Conservation (phyloP, 2,888 invertebrate species). For the Serripes groenlandicus region DNA sequence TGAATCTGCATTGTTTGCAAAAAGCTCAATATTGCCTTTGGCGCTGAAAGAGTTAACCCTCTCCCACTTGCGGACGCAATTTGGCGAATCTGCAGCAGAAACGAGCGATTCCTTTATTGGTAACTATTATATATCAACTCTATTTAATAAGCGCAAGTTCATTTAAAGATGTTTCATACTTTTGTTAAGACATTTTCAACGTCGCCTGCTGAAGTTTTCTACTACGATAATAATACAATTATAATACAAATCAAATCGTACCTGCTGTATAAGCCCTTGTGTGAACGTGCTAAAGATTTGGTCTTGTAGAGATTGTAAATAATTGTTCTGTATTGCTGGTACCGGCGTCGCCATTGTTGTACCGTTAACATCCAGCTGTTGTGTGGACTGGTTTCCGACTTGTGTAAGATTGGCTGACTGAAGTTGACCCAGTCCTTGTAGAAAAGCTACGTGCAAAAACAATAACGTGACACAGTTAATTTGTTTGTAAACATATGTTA, state of each 20-base stretch:
- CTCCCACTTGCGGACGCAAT: too few relatives aligned
- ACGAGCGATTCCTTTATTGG: too few relatives aligned
- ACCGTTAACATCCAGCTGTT: background rate
- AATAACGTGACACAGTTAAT: background rate
- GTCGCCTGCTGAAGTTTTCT: too few relatives aligned
- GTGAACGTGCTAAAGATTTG: background rate
- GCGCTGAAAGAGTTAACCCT: too few relatives aligned
- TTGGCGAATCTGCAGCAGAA: too few relatives aligned
- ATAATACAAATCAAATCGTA: background rate
- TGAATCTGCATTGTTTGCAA: too few relatives aligned
- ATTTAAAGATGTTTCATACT: too few relatives aligned
- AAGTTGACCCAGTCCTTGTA: background rate
- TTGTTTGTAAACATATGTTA: background rate
- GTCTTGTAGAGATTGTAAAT: background rate
- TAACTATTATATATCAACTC: too few relatives aligned
- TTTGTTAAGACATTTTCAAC: too few relatives aligned
- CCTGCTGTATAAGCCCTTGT: background rate
- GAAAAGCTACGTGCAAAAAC: background rate
- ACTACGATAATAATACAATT: too few relatives aligned
- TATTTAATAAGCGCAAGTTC: too few relatives aligned
- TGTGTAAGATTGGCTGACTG: background rate
- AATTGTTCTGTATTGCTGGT: background rate
- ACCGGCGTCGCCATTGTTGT: background rate
- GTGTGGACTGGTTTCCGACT: background rate
- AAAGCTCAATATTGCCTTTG: too few relatives aligned